These are phyloP conservation scores for Drosophila paramelanica DNA, from an alignment of 2,888 invertebrate species.

Conservation along the genomic window DNA sequence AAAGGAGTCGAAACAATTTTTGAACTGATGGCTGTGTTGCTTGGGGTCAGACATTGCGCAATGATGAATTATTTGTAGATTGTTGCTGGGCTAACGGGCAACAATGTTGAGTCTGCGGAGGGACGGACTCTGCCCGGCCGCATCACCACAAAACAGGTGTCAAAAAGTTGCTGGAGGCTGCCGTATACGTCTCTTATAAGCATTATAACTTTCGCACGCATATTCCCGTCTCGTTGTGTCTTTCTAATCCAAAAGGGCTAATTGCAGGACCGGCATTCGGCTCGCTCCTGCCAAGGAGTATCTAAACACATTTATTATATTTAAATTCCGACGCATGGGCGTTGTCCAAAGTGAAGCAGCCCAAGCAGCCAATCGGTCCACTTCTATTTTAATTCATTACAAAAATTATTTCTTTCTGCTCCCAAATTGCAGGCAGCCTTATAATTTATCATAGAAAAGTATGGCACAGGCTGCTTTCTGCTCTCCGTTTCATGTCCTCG, in stretches of 20 bases:
- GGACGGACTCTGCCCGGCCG: constrained; percentile 22
- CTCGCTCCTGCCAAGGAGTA: constrained; percentile 12
- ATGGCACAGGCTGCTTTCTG: constrained; percentile 20
- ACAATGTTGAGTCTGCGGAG: constrained; percentile 3
- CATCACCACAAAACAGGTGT: constrained; percentile 77
- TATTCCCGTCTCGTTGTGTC: not conserved
- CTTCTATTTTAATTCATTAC: constrained; percentile 79
- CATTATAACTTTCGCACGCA: constrained; percentile 12
- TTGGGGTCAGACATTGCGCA: constrained; percentile 55
- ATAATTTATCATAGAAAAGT: constrained; percentile 74
- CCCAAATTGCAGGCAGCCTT: constrained; percentile 44
- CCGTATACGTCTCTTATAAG: constrained; percentile 9
- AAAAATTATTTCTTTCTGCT: constrained; percentile 42
- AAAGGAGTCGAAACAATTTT: constrained; percentile 52
- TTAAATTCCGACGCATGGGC: constrained; percentile 47
- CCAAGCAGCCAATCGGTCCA: constrained; percentile 7
- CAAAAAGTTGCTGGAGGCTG: constrained; percentile 59
- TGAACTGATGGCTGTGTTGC: constrained; percentile 47
- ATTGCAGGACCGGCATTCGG: constrained; percentile 28
- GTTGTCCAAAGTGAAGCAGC: constrained; percentile 60
- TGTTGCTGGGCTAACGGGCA: constrained; percentile 35
- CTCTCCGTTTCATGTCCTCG: constrained; percentile 4
- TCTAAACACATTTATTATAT: constrained; percentile 68
- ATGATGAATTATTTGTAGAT: constrained; percentile 82
- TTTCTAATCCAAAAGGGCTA: constrained; percentile 11